Conservation (phyloP, 92 coral and sea anemone genomes). For the Porites evermanni region DNA sequence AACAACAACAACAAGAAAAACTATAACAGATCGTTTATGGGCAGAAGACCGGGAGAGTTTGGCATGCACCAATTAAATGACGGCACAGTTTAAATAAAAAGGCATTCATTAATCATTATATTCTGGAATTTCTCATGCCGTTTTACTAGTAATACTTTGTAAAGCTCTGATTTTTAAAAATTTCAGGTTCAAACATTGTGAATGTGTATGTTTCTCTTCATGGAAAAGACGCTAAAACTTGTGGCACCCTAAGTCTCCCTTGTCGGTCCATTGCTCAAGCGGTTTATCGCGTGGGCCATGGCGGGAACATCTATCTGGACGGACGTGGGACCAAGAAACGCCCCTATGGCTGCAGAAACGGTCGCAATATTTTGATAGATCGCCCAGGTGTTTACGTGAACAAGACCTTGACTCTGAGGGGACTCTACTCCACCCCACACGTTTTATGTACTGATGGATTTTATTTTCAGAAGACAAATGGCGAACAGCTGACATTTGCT, state of each 20-base stretch:
- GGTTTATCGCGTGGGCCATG: conserved; percentile 25
- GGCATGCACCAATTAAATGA: no score
- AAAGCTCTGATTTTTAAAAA: neutral
- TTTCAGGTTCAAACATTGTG: conserved; percentile 4
- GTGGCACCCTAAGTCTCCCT: conserved; percentile 36
- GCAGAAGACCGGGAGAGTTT: no score
- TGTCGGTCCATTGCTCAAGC: conserved; percentile 63
- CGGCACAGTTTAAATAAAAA: no score
- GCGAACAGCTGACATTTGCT: neutral
- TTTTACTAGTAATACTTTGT: neutral
- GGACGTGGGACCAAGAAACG: conserved; percentile 66
- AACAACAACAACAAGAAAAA: no score
- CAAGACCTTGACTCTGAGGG: conserved; percentile 34
- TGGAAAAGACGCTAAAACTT: conserved; percentile 48
- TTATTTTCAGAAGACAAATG: neutral
- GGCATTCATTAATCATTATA: no score
- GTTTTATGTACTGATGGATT: conserved; percentile 11
- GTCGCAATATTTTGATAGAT: neutral
- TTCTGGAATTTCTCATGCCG: no score
- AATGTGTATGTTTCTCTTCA: conserved; percentile 41
- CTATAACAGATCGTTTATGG: no score
- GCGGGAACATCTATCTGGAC: conserved; percentile 46
- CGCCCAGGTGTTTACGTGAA: conserved; percentile 29
- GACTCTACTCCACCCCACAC: neutral
- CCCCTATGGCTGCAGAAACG: conserved; percentile 34